Evolutionary conservation across 2,888 invertebrate genomes (phyloP).

Genomic region (Cheilosia soror): DNA sequence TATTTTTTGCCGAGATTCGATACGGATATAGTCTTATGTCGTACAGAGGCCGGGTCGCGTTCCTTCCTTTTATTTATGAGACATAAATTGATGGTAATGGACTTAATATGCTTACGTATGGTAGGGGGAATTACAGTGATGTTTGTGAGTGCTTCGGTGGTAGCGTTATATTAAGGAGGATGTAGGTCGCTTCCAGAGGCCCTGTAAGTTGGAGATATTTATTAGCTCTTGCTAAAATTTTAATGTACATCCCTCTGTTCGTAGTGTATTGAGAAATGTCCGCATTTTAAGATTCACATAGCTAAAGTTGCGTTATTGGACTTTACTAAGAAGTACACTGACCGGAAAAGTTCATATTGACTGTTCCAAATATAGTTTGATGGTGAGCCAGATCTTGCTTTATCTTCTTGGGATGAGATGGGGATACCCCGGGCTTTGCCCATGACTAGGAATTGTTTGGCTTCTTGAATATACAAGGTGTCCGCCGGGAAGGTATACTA

Average conservation of each 20-base stretch:
- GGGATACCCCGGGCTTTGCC: no score
- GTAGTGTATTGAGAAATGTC: background rate
- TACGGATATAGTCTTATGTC: slow-evolving; percentile 2
- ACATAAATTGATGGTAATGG: slow-evolving; percentile 63
- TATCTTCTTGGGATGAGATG: no score
- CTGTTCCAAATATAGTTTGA: no score
- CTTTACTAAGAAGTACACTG: no score
- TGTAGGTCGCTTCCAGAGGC: background rate
- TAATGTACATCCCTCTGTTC: background rate
- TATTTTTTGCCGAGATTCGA: background rate
- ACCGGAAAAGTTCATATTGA: no score
- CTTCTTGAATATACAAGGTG: no score
- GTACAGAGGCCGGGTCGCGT: background rate
- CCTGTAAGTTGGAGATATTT: background rate
- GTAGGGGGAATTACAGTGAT: background rate
- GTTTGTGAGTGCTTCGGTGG: background rate
- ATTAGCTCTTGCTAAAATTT: background rate
- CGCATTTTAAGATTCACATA: background rate
- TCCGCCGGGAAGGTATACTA: no score
- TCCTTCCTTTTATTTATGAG: slow-evolving; percentile 46
- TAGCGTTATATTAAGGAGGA: background rate
- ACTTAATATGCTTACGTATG: slow-evolving; percentile 49
- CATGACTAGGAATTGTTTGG: no score
- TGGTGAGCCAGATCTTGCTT: no score
- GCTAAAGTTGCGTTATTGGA: background rate